Evolutionary conservation across 2,797 vertebrate genomes (phyloP), one percentile per base, ranked within the genome.

Genomic region (Champsocephalus gunnari): DNA sequence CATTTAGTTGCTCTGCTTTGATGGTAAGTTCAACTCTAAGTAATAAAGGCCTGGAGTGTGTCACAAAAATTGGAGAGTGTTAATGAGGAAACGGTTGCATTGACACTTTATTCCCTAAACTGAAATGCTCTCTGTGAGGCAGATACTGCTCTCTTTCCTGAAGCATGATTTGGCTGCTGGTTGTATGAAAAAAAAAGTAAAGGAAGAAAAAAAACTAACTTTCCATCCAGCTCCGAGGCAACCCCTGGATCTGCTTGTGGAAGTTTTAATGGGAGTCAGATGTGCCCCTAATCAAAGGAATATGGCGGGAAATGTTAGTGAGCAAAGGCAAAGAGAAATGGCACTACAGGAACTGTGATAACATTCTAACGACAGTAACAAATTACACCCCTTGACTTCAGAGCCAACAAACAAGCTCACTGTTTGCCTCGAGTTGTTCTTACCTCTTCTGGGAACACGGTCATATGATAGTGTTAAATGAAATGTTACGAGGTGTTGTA

Each of bases 201-300:
- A 59, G n/a, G 67, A 62, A 57, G 73, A 72, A 75, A 79, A 79
- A 75, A 78, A 78, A 58, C 53, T 12, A 75, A 63, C 11, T 93
- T 94, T 94, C 93, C 91, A 90, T 90, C 66, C 53, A 73, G 76
- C 84, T 88, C 75, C 64, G 66, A 80, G 73, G 81, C 87, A 86
- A 83, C 65, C 72, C 66, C 78, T 91, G 91, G 92, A 90, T 85
- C 75, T 85, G 80, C 76, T 69, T 84, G 91, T 93, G 90, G 90
- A 90, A 85, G 88, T 70, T 89, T 92, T 94, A 95, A 95, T 95
- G 86, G 87, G 86, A 94, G 85, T 93, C 94, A 95, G 94, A 93
- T 95, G 95, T 90, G 85, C 65, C 79, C 66, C 77, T 93, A 95
- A 95, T 95, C 93, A 94, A 92, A 94, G 87, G 75, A 92, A 93